phyloP scores from a whole-genome alignment of 1,140 invertebrate species.

The Apis cerana region DNA sequence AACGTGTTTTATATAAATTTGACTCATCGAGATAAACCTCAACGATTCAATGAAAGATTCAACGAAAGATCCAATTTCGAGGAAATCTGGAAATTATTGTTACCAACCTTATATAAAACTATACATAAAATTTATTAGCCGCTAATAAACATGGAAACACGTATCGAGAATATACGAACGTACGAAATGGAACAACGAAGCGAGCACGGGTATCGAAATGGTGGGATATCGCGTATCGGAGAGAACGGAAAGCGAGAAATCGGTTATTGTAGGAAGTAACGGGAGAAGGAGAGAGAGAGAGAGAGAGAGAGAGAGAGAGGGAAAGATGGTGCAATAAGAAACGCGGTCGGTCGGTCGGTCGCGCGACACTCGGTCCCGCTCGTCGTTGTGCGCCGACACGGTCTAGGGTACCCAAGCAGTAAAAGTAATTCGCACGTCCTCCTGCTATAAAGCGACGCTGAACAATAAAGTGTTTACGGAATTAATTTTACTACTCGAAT shows the following conservation, averaged over 20 bases:
- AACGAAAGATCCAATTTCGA: too few species aligned
- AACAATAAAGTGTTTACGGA: conserved; percentile 75
- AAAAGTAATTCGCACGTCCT: conserved; percentile 71
- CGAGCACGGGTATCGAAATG: too few species aligned
- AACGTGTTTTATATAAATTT: too few species aligned
- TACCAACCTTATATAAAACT: too few species aligned
- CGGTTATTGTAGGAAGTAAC: conserved; percentile 10
- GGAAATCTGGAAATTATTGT: too few species aligned
- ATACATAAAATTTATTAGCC: too few species aligned
- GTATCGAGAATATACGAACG: too few species aligned
- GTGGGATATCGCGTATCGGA: neutral
- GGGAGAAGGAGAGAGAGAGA: neutral
- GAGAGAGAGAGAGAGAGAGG: neutral
- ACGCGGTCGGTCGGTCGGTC: conserved; percentile 26
- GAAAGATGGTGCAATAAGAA: conserved; percentile 30
- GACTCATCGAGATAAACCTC: too few species aligned
- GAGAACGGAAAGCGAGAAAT: conserved; percentile 35
- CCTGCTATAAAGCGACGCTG: conserved; percentile 64
- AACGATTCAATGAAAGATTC: too few species aligned
- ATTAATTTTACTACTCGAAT: conserved; percentile 75
- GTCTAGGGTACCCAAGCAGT: conserved; percentile 54
- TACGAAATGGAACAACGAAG: too few species aligned
- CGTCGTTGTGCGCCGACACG: conserved; percentile 29
- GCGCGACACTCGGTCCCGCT: conserved; percentile 53
- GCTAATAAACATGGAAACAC: too few species aligned